Evolutionary conservation across 2,888 invertebrate genomes (phyloP).

Genomic region (Pyrochroa serraticornis): DNA sequence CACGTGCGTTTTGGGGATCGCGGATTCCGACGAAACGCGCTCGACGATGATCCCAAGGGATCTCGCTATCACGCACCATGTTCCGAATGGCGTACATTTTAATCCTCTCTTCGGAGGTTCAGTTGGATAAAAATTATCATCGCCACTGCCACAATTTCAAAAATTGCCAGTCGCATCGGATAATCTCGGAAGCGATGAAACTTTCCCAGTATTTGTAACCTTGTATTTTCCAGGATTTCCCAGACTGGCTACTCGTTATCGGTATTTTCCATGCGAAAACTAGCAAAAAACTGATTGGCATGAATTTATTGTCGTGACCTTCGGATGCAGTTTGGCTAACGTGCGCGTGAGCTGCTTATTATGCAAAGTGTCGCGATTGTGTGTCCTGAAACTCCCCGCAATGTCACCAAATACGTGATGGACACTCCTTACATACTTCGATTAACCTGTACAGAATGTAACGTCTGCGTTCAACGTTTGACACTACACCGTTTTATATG

Average conservation of each 20-base stretch:
- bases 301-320: constrained; percentile 35
- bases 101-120: not conserved
- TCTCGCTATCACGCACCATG: not conserved
- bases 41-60: not conserved
- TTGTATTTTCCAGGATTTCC: not conserved
- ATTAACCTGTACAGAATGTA: constrained; percentile 45
- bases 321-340: constrained; percentile 46
- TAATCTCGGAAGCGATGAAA: not conserved
- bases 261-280: too few species aligned
- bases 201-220: not conserved
- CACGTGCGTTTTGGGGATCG: constrained; percentile 4
- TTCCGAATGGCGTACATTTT: not conserved
- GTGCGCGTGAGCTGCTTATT: constrained; percentile 51
- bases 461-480: constrained; percentile 7
- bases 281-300: not conserved
- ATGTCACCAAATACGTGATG: constrained; percentile 59
- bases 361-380: constrained; percentile 49
- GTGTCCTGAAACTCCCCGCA: constrained; percentile 56
- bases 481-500: not conserved
- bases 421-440: constrained; percentile 56
- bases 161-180: not conserved
- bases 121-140: not conserved
- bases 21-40: not conserved
- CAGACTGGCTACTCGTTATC: not conserved
- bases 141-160: not conserved